These are phyloP conservation scores for Hypena proboscidalis DNA, from an alignment of 2,888 invertebrate species.

Conservation along the genomic window DNA sequence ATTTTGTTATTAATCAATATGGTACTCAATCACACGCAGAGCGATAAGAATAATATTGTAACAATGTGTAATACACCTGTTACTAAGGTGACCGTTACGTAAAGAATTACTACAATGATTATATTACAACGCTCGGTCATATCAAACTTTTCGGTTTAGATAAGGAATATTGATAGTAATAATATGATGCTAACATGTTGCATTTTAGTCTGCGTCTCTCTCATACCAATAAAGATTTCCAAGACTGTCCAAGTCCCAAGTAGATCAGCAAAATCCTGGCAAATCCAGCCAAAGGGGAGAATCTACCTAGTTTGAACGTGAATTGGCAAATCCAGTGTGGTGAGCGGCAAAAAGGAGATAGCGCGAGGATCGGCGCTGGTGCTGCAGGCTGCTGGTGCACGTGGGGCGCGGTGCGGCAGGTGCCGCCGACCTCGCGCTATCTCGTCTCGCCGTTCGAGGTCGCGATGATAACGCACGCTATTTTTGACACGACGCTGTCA, in stretches of 20 bases:
- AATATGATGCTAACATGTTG: constrained; percentile 4
- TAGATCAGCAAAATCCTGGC: constrained; percentile 14
- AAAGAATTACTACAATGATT: constrained; percentile 33
- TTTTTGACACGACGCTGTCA: constrained; percentile 69
- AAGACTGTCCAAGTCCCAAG: constrained; percentile 13
- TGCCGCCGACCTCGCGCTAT: constrained; percentile 82
- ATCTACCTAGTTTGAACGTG: constrained; percentile 32
- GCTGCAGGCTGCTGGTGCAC: constrained; percentile 51
- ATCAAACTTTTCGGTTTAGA: too few relatives aligned
- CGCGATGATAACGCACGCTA: constrained; percentile 82
- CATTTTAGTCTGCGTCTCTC: constrained; percentile 20
- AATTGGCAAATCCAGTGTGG: constrained; percentile 31
- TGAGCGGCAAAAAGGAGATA: constrained; percentile 30
- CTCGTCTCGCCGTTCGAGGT: constrained; percentile 81
- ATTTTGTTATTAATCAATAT: constrained; percentile 10
- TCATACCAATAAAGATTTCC: constrained; percentile 12
- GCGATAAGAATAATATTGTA: constrained; percentile 29
- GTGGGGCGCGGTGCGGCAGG: constrained; percentile 73
- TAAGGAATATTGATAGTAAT: too few relatives aligned
- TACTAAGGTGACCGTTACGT: constrained; percentile 22
- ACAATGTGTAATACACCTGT: constrained; percentile 23
- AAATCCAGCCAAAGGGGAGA: constrained; percentile 4
- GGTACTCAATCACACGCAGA: constrained; percentile 15
- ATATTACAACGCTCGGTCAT: too few relatives aligned
- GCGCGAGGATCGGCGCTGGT: constrained; percentile 26